Evolutionary conservation across 2,113 vertebrate genomes (phyloP), one percentile per base, ranked within the genome.

Genomic region (Toxotes jaculatrix): DNA sequence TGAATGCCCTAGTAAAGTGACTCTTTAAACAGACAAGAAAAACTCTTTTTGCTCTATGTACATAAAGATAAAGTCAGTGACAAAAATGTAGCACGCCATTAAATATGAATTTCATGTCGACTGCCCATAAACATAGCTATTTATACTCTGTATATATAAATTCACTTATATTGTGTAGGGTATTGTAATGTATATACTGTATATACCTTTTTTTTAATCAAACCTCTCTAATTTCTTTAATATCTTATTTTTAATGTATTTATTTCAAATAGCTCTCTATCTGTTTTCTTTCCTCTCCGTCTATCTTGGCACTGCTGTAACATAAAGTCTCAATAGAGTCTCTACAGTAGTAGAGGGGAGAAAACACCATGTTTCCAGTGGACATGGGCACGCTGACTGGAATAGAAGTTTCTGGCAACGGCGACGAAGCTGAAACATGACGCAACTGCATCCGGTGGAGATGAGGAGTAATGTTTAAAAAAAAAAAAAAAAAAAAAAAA

Each of bases 71-170:
- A 43, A 43, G 42, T 43, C 42, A 43, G 42, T 43, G 12, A 43
- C 42, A n/a, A 43, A 43, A 43, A 43, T 43, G 42, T 11, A 43
- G 38, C 38, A 40, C 8, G 38, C 8, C 38, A 45, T 73, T 67
- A 66, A 66, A 40, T 64, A 67, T 56, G 21, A 49, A 57, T 38
- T 83, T 45, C 43, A 45, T 45, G 43, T 73, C 4, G 42, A 59
- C 19, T 65, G 21, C 38, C 5, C 42, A 76, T 73, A 73, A 74
- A 75, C 64, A 51, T 40, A 32, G 13, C 6, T 10, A 45, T 61
- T 40, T 69, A 68, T 79, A 60, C 51, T 31, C 49, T 40, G 38
- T 40, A 40, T 7, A 40, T 40, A 7, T 45, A 12, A 13, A 13
- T 12, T 47, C 0, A 47, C 45, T 3, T 47, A 17, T 14, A 47